Evolutionary conservation across 2,888 invertebrate genomes (phyloP), one percentile per base, ranked within the genome.

Genomic region (Dicyrtoma fusca): DNA sequence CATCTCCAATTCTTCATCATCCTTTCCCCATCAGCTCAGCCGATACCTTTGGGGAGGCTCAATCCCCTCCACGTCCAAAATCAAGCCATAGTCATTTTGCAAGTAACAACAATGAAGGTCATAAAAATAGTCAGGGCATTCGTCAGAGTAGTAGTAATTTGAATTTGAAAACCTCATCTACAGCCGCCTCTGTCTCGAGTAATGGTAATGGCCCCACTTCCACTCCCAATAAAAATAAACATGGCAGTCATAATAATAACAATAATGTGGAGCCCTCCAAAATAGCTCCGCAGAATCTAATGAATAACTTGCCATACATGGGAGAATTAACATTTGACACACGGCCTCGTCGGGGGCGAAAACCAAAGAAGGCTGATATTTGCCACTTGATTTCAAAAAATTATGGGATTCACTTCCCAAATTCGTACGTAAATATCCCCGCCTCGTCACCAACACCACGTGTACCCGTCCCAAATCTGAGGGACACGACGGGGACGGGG

Each of bases 321-420:
- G 94, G 94, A 0, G 94, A 94, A 83, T 93, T 94, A 87, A 94
- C 94, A 0, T 84, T 94, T 69, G 93, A 94, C 82, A 92, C 80
- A 14, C 92, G 93, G 80, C 94, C 94, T 0, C 85, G 94, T 47
- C 86, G 95, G 75, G 94, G 94, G 0, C 86, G 94, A 19, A 95
- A 95, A 82, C 95, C 94, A 0, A 94, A 94, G 82, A 94, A 95
- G 83, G 93, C 94, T 0, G 94, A 94, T 82, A 95, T 95, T 78
- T 94, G 94, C 78, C 94, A 94, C 82, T 85, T 94, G 55, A 94
- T 94, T 79, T 94, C 94, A 82, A 94, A 94, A 83, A 94, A 94
- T 83, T 94, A 94, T 82, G 94, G 94, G 2, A 94, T 81, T 61
- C 78, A 79, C 11, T 81, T 81, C 65, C 81, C 81, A 14, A 72